Evolutionary conservation across 2,113 vertebrate genomes (phyloP).

Genomic region (Fulica atra): DNA sequence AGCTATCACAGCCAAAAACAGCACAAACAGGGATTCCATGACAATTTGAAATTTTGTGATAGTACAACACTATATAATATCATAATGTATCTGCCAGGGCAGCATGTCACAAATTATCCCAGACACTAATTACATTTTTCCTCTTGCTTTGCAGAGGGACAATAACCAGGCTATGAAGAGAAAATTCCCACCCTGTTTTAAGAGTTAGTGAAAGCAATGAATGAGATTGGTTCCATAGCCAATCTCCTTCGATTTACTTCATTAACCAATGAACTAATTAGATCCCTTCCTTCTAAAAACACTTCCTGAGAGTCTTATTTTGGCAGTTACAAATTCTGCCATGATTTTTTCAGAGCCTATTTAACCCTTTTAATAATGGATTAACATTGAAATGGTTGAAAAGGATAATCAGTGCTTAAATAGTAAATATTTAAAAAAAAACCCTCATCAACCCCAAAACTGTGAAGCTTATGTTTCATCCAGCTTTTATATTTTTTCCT

Average conservation of each 20-base stretch:
- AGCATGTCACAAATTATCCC: not conserved
- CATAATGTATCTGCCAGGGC: not conserved
- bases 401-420: conserved; percentile 4
- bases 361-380: conserved; percentile 16
- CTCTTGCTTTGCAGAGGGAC: not conserved
- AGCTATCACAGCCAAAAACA: too few relatives aligned
- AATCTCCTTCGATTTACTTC: conserved; percentile 53
- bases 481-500: not conserved
- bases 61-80: not conserved
- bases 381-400: not conserved
- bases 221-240: not conserved
- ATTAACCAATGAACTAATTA: conserved; percentile 68
- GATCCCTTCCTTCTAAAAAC: conserved; percentile 32
- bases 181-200: not conserved
- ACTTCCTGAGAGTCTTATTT: conserved; percentile 17
- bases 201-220: conserved; percentile 2
- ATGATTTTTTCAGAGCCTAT: conserved; percentile 1
- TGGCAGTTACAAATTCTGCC: not conserved
- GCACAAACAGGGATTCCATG: not conserved
- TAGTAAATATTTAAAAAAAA: not conserved
- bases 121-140: not conserved
- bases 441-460: not conserved
- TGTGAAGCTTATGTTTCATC: not conserved
- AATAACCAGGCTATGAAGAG: not conserved
- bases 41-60: not conserved